These are phyloP conservation scores for Chionoecetes opilio DNA, from an alignment of 1,140 invertebrate genomes.

Conservation along the genomic window DNA sequence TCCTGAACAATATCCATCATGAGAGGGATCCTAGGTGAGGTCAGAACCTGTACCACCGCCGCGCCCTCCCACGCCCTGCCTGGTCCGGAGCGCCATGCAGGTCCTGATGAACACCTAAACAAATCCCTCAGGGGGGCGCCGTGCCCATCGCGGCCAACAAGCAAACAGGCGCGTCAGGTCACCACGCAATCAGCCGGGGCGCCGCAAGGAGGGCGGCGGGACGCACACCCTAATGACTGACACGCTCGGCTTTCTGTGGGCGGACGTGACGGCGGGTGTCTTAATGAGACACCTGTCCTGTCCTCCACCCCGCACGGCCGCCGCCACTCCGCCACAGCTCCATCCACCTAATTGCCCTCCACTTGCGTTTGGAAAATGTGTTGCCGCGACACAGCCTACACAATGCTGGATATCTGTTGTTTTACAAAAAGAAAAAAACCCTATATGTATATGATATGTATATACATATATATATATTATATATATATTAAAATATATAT, in stretches of 20 bases:
- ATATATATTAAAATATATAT: conserved; percentile 46
- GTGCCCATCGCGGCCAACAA: not conserved
- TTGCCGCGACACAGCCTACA: not conserved
- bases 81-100: not conserved
- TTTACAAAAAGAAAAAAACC: not conserved
- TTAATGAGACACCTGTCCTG: conserved; percentile 27
- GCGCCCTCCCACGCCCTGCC: not conserved
- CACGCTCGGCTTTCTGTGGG: conserved; percentile 13
- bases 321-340: not conserved
- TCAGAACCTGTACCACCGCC: not conserved
- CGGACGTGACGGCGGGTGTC: not conserved
- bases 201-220: not conserved
- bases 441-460: not conserved
- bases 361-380: conserved; percentile 14
- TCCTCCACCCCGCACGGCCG: not conserved
- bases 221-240: not conserved
- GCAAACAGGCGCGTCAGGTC: not conserved
- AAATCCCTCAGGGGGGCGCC: not conserved
- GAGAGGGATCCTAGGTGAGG: too few species aligned
- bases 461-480: conserved; percentile 13
- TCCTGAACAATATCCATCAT: too few species aligned
- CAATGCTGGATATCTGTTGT: too few species aligned
- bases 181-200: not conserved
- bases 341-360: not conserved
- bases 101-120: not conserved